phyloP scores from a whole-genome alignment of 1,140 invertebrate genomes.

The Trinorchestia longiramus region DNA sequence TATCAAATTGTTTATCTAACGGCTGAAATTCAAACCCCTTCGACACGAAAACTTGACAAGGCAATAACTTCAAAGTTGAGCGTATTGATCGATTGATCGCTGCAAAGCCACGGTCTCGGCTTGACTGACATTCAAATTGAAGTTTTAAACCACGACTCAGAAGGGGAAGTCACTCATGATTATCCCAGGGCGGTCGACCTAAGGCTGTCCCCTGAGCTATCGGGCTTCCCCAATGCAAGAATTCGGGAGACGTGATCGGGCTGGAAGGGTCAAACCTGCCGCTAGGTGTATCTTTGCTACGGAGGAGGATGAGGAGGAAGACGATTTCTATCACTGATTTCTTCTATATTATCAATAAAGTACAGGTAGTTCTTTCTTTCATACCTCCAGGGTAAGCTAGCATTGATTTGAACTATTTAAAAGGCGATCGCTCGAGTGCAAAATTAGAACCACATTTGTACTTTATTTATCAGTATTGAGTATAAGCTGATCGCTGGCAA shows the following conservation, averaged over 20 bases:
- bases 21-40: not conserved
- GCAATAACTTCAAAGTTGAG: not conserved
- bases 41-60: not conserved
- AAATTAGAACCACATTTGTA: not conserved
- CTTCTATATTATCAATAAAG: not conserved
- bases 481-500: too few relatives aligned
- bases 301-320: not conserved
- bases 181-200: not conserved
- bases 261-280: not conserved
- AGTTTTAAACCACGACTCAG: not conserved
- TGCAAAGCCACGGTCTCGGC: not conserved
- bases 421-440: not conserved
- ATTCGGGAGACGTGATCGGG: not conserved
- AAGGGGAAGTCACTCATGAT: not conserved
- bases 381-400: not conserved
- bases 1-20: not conserved
- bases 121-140: not conserved
- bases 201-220: not conserved
- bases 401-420: not conserved
- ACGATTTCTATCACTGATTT: not conserved
- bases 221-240: not conserved
- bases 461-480: too few relatives aligned
- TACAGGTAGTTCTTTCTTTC: not conserved
- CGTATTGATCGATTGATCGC: not conserved
- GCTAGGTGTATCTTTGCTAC: not conserved